phyloP scores from a whole-genome alignment of 1,140 invertebrate genomes.

The Metopolophium dirhodum region DNA sequence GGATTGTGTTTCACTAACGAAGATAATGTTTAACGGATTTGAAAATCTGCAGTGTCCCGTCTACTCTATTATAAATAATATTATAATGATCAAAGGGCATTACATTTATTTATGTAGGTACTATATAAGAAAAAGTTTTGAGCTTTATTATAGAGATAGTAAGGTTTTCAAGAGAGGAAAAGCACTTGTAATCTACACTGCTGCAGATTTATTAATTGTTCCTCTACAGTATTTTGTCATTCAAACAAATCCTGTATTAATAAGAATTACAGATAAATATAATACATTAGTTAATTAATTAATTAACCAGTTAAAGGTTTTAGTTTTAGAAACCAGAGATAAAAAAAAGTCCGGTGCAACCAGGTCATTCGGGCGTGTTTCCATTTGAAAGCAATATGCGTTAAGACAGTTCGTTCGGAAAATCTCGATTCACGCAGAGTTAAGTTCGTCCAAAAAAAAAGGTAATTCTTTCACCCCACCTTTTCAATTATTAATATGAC shows the following conservation, averaged over 20 bases:
- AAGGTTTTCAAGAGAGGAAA: neutral
- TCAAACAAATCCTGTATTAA: too few relatives aligned
- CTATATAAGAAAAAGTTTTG: neutral
- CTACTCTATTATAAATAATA: neutral
- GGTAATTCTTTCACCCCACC: neutral
- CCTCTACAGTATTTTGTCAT: too few relatives aligned
- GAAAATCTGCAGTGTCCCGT: neutral
- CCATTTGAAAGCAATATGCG: too few relatives aligned
- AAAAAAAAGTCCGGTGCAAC: too few relatives aligned
- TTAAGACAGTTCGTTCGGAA: too few relatives aligned
- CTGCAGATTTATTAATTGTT: neutral
- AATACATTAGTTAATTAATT: too few relatives aligned
- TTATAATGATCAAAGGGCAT: neutral
- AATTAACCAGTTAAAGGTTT: too few relatives aligned
- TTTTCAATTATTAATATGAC: neutral
- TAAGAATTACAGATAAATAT: too few relatives aligned
- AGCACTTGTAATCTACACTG: neutral
- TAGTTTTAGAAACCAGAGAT: too few relatives aligned
- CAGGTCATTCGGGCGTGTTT: too few relatives aligned
- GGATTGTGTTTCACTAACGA: neutral
- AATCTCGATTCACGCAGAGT: neutral
- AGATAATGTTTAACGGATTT: neutral
- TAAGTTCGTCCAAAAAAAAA: neutral
- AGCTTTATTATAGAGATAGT: neutral
- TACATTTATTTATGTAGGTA: neutral